Evolutionary conservation across 2,797 vertebrate genomes (phyloP), one percentile per base, ranked within the genome.

Genomic region (Pseudochromis fuscus): DNA sequence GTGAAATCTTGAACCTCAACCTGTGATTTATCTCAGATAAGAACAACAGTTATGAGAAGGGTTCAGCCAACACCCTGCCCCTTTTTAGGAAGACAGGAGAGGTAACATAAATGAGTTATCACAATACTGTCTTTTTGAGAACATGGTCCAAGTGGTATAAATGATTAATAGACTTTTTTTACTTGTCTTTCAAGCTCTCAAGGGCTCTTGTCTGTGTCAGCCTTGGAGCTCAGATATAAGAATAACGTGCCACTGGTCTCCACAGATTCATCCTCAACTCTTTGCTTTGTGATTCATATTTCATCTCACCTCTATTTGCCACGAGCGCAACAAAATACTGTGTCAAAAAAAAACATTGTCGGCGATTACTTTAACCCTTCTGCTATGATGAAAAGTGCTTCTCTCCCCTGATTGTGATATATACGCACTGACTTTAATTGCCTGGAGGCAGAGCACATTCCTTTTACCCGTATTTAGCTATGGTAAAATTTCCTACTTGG

Each of bases 111-210:
- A 88, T 87, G 88, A 88, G 84, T 89, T 87, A 87, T 88, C 49
- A 77, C 85, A 73, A 56, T 63, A 72, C 84, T 87, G 81, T 82
- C 76, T 89, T 82, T 86, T 89, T 2, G 42, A 77, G 79, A 86
- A 84, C 82, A 75, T 31, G 56, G 82, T 79, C 83, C 79, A 79
- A 78, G 68, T 68, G 62, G 28, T 84, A 81, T 90, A 83, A 91
- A 90, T 91, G 86, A 91, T 90, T 89, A 83, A 91, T 84, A 80
- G 73, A 61, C 82, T 78, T 87, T 73, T n/a, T 88, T 87, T 72
- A 63, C 83, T 88, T 83, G 76, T 85, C 80, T 89, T 86, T 87
- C 83, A 85, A n/a, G 79, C 75, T 88, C 86, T 82, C 85, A 81
- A 53, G 82, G 81, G 64, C 80, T 77, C 46, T 55, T 30, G 67